Conservation (phyloP, 2,113 vertebrate species). For the Acanthochromis polyacanthus region DNA sequence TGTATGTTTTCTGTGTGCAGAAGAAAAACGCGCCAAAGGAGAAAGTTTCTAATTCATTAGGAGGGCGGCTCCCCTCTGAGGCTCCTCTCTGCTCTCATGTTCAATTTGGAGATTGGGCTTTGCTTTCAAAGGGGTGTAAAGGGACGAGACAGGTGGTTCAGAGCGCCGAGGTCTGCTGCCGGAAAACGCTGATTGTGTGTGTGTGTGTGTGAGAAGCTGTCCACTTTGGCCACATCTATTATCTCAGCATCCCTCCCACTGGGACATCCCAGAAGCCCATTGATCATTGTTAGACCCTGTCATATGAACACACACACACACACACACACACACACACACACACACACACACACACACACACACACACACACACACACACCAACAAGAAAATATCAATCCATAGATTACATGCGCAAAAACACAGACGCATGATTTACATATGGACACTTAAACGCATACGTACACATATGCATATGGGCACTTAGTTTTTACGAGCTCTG, state of each 20-base stretch:
- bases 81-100: slow-evolving; percentile 74
- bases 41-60: slow-evolving; percentile 85
- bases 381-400: slow-evolving; percentile 69
- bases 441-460: slow-evolving; percentile 74
- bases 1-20: slow-evolving; percentile 10
- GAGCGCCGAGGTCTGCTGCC: slow-evolving; percentile 56
- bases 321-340: slow-evolving; percentile 42
- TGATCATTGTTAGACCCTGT: slow-evolving; percentile 82
- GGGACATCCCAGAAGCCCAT: slow-evolving; percentile 80
- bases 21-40: slow-evolving; percentile 73
- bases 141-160: slow-evolving; percentile 67
- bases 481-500: slow-evolving; percentile 78
- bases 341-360: slow-evolving; percentile 34
- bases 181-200: slow-evolving; percentile 41
- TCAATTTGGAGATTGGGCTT: slow-evolving; percentile 85
- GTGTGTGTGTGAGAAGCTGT: slow-evolving; percentile 61
- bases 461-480: slow-evolving; percentile 82
- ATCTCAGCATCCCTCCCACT: slow-evolving; percentile 80
- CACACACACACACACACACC: slow-evolving; percentile 41
- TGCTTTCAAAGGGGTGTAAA: slow-evolving; percentile 74
- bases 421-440: slow-evolving; percentile 79
- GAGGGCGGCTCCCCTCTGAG: slow-evolving; percentile 67
- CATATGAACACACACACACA: slow-evolving; percentile 55
- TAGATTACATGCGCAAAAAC: slow-evolving; percentile 74
- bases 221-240: slow-evolving; percentile 83